A percentile compares a stretch with the other conserved stretches of the same genome.
These are phyloP conservation scores for Thermophis baileyi DNA, from an alignment of 2,113 vertebrate species.

Conservation along the genomic window DNA sequence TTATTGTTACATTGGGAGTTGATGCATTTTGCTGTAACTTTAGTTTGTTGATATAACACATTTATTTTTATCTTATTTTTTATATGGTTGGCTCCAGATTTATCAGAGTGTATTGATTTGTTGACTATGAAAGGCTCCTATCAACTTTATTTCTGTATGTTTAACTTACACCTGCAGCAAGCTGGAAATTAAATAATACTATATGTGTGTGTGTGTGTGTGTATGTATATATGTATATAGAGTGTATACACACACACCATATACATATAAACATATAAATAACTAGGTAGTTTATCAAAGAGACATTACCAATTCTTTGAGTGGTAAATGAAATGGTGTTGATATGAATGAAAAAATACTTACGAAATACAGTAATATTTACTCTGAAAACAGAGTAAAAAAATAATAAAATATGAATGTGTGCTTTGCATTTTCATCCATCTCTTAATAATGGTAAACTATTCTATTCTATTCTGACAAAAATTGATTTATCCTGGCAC, in stretches of 20 bases:
- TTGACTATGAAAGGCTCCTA: too few relatives aligned
- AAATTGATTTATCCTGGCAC: background rate
- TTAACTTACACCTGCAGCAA: too few relatives aligned
- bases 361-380: background rate
- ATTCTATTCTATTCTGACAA: background rate
- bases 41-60: background rate
- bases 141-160: too few relatives aligned
- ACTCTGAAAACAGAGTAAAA: background rate
- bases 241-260: background rate
- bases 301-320: background rate
- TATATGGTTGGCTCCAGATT: background rate
- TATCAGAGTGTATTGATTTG: background rate
- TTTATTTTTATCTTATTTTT: background rate
- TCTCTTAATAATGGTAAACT: background rate
- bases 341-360: background rate
- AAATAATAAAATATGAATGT: background rate
- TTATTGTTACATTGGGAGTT: background rate
- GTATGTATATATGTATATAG: too few relatives aligned
- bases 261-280: background rate
- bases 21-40: background rate
- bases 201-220: too few relatives aligned
- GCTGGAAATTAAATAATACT: too few relatives aligned
- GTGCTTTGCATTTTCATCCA: background rate
- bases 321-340: background rate
- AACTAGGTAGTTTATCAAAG: background rate